Evolutionary conservation across 2,797 vertebrate species (phyloP).

Genomic region (Chiroxiphia lanceolata): DNA sequence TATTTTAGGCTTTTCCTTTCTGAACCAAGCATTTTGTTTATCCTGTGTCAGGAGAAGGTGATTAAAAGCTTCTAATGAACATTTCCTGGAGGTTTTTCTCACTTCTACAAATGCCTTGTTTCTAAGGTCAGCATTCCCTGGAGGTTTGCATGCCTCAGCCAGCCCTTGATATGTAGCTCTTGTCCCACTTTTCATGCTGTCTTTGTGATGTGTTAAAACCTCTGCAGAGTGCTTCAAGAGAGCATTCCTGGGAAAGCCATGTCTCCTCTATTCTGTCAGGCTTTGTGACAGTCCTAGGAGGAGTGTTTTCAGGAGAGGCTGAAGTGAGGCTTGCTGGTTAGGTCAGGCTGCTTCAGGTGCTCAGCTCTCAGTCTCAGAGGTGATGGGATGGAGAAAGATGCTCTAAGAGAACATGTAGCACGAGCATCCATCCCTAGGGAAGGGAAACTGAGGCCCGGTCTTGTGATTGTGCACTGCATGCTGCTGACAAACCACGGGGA

Average conservation of each 20-base stretch:
- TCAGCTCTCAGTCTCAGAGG: not conserved
- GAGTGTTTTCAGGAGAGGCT: not conserved
- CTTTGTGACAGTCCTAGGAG: not conserved
- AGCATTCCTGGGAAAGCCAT: not conserved
- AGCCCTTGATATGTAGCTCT: not conserved
- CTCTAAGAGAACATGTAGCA: not conserved
- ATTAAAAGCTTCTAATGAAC: not conserved
- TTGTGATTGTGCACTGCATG: not conserved
- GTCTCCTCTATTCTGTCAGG: not conserved
- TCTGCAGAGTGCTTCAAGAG: not conserved
- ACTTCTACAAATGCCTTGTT: not conserved
- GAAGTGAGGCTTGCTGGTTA: not conserved
- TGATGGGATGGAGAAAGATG: not conserved
- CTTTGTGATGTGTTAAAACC: not conserved
- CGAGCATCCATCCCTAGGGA: not conserved
- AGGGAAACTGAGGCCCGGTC: not conserved
- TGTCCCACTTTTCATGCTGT: not conserved
- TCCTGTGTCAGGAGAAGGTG: not conserved
- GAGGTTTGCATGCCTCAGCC: not conserved
- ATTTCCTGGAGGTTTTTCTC: not conserved
- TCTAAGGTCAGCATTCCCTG: not conserved
- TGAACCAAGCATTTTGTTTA: not conserved
- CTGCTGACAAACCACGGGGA: accelerated
- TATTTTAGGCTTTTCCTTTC: not conserved
- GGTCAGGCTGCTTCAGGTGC: not conserved